Percentiles rank a stretch among this genome's conserved stretches.
These are phyloP conservation scores for Mythimna loreyi DNA, from an alignment of 2,888 invertebrate species.

Conservation along the genomic window DNA sequence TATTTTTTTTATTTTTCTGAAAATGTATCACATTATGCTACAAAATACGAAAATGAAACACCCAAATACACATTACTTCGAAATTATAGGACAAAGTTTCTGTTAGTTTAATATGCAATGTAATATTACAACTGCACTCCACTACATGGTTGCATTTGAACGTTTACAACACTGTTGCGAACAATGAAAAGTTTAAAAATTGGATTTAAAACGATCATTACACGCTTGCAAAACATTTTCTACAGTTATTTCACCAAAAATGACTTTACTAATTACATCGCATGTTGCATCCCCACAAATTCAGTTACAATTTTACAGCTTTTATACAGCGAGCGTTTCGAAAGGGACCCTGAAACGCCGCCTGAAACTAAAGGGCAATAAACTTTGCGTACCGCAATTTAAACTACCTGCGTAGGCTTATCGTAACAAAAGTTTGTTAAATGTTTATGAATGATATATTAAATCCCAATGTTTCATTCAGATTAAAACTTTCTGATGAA, in stretches of 20 bases:
- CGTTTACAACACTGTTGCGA: constrained; percentile 3
- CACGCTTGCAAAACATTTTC: not conserved
- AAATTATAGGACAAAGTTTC: not conserved
- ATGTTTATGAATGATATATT: constrained; percentile 30
- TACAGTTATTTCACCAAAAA: constrained; percentile 21
- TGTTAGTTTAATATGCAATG: constrained; percentile 4
- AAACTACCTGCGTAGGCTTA: constrained; percentile 13
- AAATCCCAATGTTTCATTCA: constrained; percentile 1
- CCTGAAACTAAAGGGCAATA: constrained; percentile 15
- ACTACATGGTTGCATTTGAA: constrained; percentile 7
- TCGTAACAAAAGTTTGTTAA: constrained; percentile 24
- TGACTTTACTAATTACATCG: constrained; percentile 7
- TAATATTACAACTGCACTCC: constrained; percentile 6
- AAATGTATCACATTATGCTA: not conserved
- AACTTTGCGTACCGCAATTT: constrained; percentile 32
- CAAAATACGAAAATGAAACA: not conserved
- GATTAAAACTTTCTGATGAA: not conserved
- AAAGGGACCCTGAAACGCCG: constrained; percentile 10
- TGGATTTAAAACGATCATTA: not conserved
- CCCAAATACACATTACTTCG: not conserved
- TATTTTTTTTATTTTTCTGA: too few relatives aligned
- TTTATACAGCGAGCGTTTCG: not conserved
- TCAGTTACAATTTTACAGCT: constrained; percentile 18
- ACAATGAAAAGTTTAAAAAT: constrained; percentile 33
- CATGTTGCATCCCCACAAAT: constrained; percentile 14